Evolutionary conservation across 92 coral and sea anemone genomes (phyloP).

Genomic region (Muricea muricata): DNA sequence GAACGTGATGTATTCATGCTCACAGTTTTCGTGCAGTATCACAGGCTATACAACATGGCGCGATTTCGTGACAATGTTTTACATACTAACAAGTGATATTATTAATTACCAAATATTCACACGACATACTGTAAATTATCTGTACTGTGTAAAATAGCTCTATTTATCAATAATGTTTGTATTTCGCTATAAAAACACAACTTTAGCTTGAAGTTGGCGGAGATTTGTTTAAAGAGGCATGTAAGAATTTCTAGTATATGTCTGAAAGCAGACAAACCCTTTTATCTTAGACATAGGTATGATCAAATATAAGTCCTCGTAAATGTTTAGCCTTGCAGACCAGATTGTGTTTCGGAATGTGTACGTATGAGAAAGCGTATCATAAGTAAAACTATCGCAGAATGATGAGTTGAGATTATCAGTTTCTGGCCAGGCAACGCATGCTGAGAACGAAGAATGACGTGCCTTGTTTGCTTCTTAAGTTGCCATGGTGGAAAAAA

Average conservation of each 20-base stretch:
- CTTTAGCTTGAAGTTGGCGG: background rate
- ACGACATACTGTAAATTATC: slow-evolving; percentile 20
- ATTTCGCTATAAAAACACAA: background rate
- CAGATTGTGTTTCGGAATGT: too few species aligned
- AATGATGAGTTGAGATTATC: too few species aligned
- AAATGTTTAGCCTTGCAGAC: too few species aligned
- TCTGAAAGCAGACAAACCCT: background rate
- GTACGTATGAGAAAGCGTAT: too few species aligned
- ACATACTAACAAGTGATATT: background rate
- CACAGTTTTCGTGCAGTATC: background rate
- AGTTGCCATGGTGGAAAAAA: slow-evolving; percentile 52
- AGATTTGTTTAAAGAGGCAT: background rate
- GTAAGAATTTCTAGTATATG: background rate
- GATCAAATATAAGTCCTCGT: background rate
- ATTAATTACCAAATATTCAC: slow-evolving; percentile 22
- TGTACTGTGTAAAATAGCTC: background rate
- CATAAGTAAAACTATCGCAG: too few species aligned
- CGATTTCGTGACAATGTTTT: slow-evolving; percentile 39
- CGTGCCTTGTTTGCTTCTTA: slow-evolving; percentile 41
- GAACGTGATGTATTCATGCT: background rate
- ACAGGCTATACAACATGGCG: background rate
- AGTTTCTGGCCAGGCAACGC: background rate
- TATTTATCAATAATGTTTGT: background rate
- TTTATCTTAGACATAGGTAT: background rate
- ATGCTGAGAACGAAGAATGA: slow-evolving; percentile 42